A percentile compares a stretch with the other conserved stretches of the same genome.
phyloP scores from a whole-genome alignment of 2,797 vertebrate species.

The Myotis daubentonii region DNA sequence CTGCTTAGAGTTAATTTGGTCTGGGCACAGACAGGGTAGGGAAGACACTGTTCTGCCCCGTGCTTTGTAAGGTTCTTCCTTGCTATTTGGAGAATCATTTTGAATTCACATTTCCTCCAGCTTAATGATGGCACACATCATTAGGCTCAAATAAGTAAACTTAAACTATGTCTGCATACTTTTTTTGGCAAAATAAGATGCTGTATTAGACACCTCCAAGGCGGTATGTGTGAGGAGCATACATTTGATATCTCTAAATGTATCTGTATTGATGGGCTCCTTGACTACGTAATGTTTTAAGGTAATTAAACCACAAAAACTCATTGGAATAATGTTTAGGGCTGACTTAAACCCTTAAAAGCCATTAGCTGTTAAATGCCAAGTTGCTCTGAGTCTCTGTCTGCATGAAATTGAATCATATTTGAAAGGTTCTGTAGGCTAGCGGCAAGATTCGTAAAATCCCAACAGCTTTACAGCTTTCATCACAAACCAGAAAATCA shows the following conservation, averaged over 20 bases:
- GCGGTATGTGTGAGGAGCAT: neutral
- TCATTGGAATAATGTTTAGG: conserved; percentile 79
- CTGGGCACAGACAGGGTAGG: neutral
- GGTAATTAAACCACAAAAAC: conserved; percentile 79
- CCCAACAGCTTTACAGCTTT: conserved; percentile 64
- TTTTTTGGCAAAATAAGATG: conserved; percentile 65
- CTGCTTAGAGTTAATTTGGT: neutral
- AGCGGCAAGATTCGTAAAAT: conserved; percentile 72
- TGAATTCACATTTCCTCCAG: conserved; percentile 61
- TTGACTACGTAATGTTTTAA: conserved; percentile 76
- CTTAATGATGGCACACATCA: conserved; percentile 66
- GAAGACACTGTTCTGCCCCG: neutral
- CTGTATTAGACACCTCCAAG: conserved; percentile 58
- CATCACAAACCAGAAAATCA: conserved; percentile 59
- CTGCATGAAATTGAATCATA: conserved; percentile 77
- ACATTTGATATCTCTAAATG: conserved; percentile 66
- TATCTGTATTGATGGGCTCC: conserved; percentile 68
- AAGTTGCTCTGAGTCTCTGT: conserved; percentile 75
- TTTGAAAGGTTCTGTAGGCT: conserved; percentile 73
- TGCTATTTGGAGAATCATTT: conserved; percentile 42
- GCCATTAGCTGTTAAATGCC: conserved; percentile 79
- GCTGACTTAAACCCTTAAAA: conserved; percentile 80
- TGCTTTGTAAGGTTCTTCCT: neutral
- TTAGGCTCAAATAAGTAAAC: conserved; percentile 64
- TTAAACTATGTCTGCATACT: conserved; percentile 57